Base-by-base conservation (phyloP, 2,797 vertebrate genomes). In the Betta splendens region DNA sequence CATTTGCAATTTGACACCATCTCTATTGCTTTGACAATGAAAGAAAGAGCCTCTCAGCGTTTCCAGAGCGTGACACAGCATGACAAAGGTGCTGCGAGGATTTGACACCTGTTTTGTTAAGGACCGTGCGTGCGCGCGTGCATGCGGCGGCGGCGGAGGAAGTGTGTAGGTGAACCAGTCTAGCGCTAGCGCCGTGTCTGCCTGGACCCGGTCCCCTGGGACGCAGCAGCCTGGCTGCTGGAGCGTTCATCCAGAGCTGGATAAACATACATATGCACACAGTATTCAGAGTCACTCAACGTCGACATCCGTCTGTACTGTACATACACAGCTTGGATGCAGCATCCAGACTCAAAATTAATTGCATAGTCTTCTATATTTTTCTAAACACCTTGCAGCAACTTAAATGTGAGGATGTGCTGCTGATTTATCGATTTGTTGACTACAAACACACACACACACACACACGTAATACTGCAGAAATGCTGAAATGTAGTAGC, bases 111-210 rank as follows among this genome's bases (percentile, higher is more conserved):
- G 72, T 64, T 85, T 63, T 69, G 53, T 57, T 62, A 36, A 64
- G 29, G 44, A 31, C 31, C 26, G 47, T 26, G 57, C 45, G 46
- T 13, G 62, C 18, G 52, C 29, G 65, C 38, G 61, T 25, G 40
- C 20, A 26, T 18, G 71, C 64, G 73, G 69, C 62, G 82, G 79
- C 72, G 78, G 72, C 8, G 48, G 74, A 51, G 58, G 77, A 68
- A 70, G 67, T 72, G 74, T 73, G 77, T 56, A 80, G 75, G 77
- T 82, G 86, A 86, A 89, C 85, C 84, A 86, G 80, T 74, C 77
- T 51, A 72, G 84, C 85, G 77, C 78, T 46, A 85, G 83, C 75
- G 77, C 65, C 48, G 31, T 3, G 47, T 59, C 72, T 78, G 76
- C 69, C 73, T 64, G 70, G 58, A 77, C 73, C 69, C 28, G 44